Evolutionary conservation across 2,797 vertebrate genomes (phyloP), one percentile per base, ranked within the genome.

Genomic region (Enteromius viviparus): DNA sequence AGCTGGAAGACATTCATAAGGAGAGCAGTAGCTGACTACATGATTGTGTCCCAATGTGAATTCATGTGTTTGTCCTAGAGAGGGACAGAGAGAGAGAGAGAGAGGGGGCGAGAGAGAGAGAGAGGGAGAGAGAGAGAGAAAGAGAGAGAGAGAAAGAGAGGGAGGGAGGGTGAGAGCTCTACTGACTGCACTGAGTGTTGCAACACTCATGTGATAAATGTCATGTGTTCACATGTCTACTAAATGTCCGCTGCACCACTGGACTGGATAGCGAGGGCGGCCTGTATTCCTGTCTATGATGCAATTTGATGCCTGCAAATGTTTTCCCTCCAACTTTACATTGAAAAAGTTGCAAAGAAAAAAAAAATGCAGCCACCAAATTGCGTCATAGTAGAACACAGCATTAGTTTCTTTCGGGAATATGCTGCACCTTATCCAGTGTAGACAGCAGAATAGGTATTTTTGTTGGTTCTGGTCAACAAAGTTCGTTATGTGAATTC

Each of bases 201-300:
- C 32, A 76, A 76, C 47, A 68, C 79, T 37, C 74, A 66, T 78
- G 79, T 85, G 80, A 82, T 78, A 72, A 70, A 62, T 82, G 51
- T 85, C 58, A 85, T 85, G 74, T 82, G 66, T 85, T 71, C 75
- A 64, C 26, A 72, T 76, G 58, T 72, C 78, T 78, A 40, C 29
- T 49, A 8, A 75, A 62, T 72, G 40, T 81, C 55, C 40, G 3
- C 69, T 65, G 80, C 17, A 80, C 78, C 23, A 15, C 68, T 80
- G 68, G 78, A 79, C 77, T 79, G 32, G 53, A 23, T 19, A 51
- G 19, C 0, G 6, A 65, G 42, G 60, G 1, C 11, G 12, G n/a
- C 29, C 29, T 42, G n/a, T 76, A 15, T 26, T 76, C 74, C 37
- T 17, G 26, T 26, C 12, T 53, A 17, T 68, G 29, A 70, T 60